A percentile compares a stretch with the other conserved stretches of the same genome.
Conservation (phyloP, 1,140 invertebrate genomes). For the Drosophila orena region DNA sequence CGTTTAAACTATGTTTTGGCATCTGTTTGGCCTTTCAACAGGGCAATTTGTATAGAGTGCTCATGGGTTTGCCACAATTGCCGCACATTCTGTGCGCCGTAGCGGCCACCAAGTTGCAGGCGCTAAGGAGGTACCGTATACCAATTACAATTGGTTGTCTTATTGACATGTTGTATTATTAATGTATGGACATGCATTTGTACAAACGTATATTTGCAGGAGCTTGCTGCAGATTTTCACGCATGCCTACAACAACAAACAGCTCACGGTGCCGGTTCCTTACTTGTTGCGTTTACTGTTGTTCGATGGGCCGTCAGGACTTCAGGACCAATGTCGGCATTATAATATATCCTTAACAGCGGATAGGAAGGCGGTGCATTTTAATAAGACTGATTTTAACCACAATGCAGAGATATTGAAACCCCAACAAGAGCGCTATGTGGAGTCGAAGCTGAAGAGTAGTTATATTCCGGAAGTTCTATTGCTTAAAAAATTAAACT, state of each 20-base stretch:
- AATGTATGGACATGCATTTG: not conserved
- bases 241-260: conserved; percentile 86
- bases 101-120: conserved; percentile 85
- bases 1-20: conserved; percentile 67
- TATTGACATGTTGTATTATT: too few species aligned
- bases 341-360: conserved; percentile 58
- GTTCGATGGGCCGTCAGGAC: conserved; percentile 53
- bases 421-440: conserved; percentile 54
- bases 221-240: conserved; percentile 86
- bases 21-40: conserved; percentile 85
- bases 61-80: conserved; percentile 82
- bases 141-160: too few species aligned
- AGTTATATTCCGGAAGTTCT: conserved; percentile 75
- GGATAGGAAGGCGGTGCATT: conserved; percentile 60
- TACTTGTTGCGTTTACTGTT: conserved; percentile 78
- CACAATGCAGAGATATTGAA: conserved; percentile 25
- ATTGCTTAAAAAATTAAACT: conserved; percentile 62
- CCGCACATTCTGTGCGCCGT: conserved; percentile 85
- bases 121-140: conserved; percentile 85
- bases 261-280: conserved; percentile 85
- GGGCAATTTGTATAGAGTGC: conserved; percentile 85
- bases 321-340: conserved; percentile 69
- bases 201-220: conserved; percentile 60
- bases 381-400: conserved; percentile 76
- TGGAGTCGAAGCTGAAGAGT: conserved; percentile 66